phyloP scores from a whole-genome alignment of 2,113 vertebrate species.

The Manacus vitellinus region DNA sequence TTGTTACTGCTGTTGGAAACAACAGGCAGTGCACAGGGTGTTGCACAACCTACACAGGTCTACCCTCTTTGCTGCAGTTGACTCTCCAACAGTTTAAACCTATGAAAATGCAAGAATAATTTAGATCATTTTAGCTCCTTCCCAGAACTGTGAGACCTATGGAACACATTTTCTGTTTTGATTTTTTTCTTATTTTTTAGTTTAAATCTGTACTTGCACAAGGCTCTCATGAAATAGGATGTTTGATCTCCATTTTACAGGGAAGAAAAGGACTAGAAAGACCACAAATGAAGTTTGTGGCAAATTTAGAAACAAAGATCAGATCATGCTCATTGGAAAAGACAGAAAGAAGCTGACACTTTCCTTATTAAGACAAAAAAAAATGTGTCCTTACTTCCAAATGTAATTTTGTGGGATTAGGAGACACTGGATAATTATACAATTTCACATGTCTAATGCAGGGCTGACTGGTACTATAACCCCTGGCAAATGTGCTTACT shows the following conservation, averaged over 20 bases:
- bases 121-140: not conserved
- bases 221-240: not conserved
- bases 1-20: not conserved
- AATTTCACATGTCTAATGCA: not conserved
- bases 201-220: not conserved
- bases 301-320: not conserved
- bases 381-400: not conserved
- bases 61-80: not conserved
- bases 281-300: not conserved
- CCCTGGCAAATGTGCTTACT: not conserved
- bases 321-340: not conserved
- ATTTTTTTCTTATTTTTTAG: not conserved
- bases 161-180: not conserved
- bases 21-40: accelerated
- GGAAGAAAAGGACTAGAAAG: not conserved
- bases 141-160: not conserved
- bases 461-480: not conserved
- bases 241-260: not conserved
- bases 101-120: not conserved
- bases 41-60: not conserved
- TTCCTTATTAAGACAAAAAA: not conserved
- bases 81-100: not conserved
- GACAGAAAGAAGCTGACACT: not conserved
- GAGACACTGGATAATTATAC: not conserved
- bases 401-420: not conserved